Percentiles rank a stretch among this genome's conserved stretches.
Conservation (phyloP, 2,797 vertebrate species). For the Botia almorhae region DNA sequence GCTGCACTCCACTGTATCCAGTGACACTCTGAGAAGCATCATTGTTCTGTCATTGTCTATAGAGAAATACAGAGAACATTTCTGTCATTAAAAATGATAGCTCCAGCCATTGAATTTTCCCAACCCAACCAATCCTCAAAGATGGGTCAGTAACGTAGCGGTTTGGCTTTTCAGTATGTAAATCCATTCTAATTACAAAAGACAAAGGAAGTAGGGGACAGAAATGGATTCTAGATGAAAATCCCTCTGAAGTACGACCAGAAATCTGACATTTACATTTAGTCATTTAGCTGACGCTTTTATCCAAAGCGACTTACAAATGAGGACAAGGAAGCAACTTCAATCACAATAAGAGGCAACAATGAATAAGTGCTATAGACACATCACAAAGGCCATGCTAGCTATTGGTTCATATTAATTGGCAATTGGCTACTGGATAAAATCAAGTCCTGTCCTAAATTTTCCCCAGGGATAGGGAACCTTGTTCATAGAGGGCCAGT, state of each 20-base stretch:
- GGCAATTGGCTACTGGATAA: not conserved
- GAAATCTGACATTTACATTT: not conserved
- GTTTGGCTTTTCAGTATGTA: constrained; percentile 14
- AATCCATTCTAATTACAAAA: constrained; percentile 13
- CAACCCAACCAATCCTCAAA: not conserved
- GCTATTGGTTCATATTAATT: not conserved
- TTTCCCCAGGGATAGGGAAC: not conserved
- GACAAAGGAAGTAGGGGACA: not conserved
- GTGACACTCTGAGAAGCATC: constrained; percentile 23
- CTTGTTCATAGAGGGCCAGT: no score
- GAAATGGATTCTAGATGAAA: not conserved
- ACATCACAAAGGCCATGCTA: not conserved
- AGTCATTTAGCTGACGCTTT: no score
- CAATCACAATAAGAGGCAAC: no score
- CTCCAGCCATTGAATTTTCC: not conserved
- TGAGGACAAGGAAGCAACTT: no score
- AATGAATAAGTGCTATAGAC: no score
- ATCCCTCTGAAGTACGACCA: not conserved
- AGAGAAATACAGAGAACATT: not conserved
- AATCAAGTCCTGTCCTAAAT: not conserved
- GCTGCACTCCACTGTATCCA: constrained; percentile 26
- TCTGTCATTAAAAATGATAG: constrained; percentile 10
- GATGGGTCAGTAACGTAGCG: constrained; percentile 17
- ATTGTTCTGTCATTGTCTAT: constrained; percentile 7
- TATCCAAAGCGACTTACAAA: no score